Evolutionary conservation across 1,140 invertebrate genomes (phyloP), one percentile per base, ranked within the genome.

Genomic region (Armadillidium nasatum): DNA sequence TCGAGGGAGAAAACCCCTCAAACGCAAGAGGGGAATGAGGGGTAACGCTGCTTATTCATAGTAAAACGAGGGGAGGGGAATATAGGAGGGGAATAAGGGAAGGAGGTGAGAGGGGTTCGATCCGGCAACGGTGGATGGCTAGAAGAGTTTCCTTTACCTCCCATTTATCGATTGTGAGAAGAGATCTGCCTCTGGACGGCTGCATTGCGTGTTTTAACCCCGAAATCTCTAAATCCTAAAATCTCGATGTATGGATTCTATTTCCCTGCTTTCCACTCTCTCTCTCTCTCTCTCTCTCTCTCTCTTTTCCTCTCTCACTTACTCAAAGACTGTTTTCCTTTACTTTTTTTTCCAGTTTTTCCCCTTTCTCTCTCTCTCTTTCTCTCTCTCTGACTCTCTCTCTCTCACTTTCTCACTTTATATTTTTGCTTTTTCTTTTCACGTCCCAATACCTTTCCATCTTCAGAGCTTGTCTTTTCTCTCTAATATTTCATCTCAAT

Each of bases 201-300:
- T 60, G 50, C 50, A 60, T 60, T 60, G 50, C 50, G 50, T 60
- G 11, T 19, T 60, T 19, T 60, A 60, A 60, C 50, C 50, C 50
- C 50, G 11, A 60, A 60, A 60, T 60, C 50, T 60, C 50, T 60
- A 60, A 60, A 60, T 60, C 50, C 50, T 60, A 15, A 60, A 60
- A 60, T 60, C 50, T 19, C 50, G 33, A 33, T 33, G 11, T 60
- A 60, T 60, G 50, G 50, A 60, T 60, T 60, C 50, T 15, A 60
- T 19, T 60, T 19, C 50, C 50, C 50, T 19, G 33, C 50, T 60
- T 60, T 60, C 50, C 11, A 4, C 19, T 19, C 50, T 19, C 19
- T 19, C 19, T 60, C 50, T 60, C 50, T 60, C 50, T 60, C 50
- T 60, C 50, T 60, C 50, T 60, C 50, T 60, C 50, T 60, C 50